phyloP scores from a whole-genome alignment of 2,113 vertebrate genomes.

The Protobothrops mucrosquamatus region DNA sequence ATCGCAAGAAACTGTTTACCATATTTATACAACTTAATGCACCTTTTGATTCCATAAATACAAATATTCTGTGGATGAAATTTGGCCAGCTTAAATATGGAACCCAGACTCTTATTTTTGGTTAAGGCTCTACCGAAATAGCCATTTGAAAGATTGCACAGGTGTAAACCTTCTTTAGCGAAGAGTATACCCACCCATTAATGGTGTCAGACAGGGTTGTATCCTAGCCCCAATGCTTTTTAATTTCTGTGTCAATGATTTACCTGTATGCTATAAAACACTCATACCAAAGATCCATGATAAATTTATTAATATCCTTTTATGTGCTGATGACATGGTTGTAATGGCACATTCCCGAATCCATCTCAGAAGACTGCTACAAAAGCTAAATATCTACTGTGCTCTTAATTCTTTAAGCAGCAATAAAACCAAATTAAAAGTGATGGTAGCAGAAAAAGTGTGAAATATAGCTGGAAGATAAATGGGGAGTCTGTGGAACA shows the following conservation, averaged over 20 bases:
- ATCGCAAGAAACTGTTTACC: no score
- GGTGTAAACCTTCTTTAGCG: neutral
- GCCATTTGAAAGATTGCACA: no score
- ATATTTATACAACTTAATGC: no score
- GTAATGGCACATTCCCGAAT: neutral
- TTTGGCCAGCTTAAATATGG: no score
- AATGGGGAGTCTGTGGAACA: neutral
- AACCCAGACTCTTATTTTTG: no score
- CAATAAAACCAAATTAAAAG: no score
- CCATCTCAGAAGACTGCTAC: neutral
- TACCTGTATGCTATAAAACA: neutral
- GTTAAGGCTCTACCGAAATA: no score
- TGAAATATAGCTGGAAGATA: neutral
- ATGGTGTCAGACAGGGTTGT: neutral
- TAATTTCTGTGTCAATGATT: neutral
- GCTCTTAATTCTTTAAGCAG: no score
- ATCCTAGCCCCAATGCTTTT: neutral
- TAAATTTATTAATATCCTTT: neutral
- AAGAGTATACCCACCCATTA: neutral
- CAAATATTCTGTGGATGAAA: no score
- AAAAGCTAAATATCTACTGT: no score
- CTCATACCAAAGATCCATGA: neutral
- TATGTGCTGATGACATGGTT: neutral
- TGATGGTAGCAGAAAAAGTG: no score
- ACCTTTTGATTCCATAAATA: no score